Evolutionary conservation across 2,888 invertebrate genomes (phyloP).

Genomic region (Artemia sp.): DNA sequence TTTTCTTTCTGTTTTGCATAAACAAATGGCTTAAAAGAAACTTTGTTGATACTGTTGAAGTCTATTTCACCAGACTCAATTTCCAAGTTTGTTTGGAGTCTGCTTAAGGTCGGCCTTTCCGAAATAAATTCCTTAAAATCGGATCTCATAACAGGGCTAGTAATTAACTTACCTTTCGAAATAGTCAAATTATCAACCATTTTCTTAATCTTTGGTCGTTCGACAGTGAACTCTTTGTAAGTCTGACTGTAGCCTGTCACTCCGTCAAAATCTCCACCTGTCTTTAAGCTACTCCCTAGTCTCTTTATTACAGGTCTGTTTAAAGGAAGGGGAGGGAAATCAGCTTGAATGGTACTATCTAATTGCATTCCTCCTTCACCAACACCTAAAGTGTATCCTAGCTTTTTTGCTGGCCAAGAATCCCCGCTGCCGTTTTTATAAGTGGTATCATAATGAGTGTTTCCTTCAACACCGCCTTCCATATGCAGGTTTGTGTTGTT

Average conservation of each 20-base stretch:
- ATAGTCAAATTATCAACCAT: background rate
- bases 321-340: background rate
- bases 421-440: background rate
- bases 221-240: background rate
- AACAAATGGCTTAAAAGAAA: slow-evolving; percentile 12
- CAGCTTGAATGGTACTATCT: background rate
- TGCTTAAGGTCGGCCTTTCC: background rate
- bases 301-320: slow-evolving; percentile 2
- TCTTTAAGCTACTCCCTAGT: background rate
- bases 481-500: background rate
- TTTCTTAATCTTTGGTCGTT: background rate
- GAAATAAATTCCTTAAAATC: background rate
- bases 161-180: background rate
- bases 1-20: slow-evolving; percentile 8
- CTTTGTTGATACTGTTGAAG: slow-evolving; percentile 3
- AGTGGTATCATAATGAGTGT: background rate
- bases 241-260: slow-evolving; percentile 3
- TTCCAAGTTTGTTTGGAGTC: slow-evolving; percentile 12
- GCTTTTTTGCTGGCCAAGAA: background rate
- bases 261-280: background rate
- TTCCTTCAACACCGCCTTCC: slow-evolving; percentile 4
- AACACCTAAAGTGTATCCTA: background rate
- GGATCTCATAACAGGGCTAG: background rate
- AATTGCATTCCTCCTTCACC: background rate
- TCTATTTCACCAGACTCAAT: background rate